A percentile compares a stretch with the other conserved stretches of the same genome.
phyloP scores from a whole-genome alignment of 2,113 vertebrate genomes.

The Oophaga pumilio region DNA sequence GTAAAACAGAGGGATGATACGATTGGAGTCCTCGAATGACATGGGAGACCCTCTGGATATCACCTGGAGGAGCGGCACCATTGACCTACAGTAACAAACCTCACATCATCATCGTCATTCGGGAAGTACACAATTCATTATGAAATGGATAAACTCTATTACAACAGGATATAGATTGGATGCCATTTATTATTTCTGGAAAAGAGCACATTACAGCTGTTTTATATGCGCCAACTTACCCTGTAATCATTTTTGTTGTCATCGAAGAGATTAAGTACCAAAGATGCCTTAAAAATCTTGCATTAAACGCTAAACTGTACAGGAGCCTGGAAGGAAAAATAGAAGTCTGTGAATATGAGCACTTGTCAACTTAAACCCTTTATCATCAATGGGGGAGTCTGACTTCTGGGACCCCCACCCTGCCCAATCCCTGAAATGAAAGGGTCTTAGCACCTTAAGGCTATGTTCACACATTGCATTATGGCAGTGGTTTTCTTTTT shows the following conservation, averaged over 20 bases:
- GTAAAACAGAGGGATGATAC: slow-evolving; percentile 97
- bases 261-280: slow-evolving; percentile 97
- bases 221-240: slow-evolving; percentile 72
- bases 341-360: background rate
- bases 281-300: slow-evolving; percentile 92
- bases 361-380: background rate
- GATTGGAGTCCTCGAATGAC: slow-evolving; percentile 91
- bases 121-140: background rate
- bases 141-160: background rate
- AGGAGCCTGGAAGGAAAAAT: slow-evolving; percentile 81
- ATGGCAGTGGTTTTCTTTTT: too few species aligned
- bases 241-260: slow-evolving; percentile 97
- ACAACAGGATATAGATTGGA: background rate
- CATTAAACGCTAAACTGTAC: slow-evolving; percentile 97
- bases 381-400: background rate
- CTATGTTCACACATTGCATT: too few species aligned
- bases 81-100: slow-evolving; percentile 75
- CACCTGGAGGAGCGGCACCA: slow-evolving; percentile 92
- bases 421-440: background rate
- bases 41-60: slow-evolving; percentile 95
- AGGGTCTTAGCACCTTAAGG: background rate
- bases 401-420: background rate
- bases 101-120: background rate
- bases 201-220: background rate
- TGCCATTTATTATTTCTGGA: background rate